Percentiles rank a stretch among this genome's conserved stretches.
Evolutionary conservation across 2,113 vertebrate genomes (phyloP).

Genomic region (Oxyura jamaicensis): DNA sequence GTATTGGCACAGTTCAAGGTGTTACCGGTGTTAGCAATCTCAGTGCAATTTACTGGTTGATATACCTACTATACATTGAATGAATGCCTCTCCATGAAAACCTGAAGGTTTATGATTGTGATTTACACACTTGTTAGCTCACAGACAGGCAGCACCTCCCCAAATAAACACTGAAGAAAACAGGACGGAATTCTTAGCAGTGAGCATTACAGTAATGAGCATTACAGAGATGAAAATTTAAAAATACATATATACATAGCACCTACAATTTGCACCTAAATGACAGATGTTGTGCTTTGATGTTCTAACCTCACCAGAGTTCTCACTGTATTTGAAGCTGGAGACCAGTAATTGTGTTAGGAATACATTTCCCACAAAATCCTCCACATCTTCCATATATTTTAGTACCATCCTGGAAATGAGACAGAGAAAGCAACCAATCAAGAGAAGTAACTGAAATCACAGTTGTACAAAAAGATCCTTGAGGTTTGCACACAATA

Average conservation of each 20-base stretch:
- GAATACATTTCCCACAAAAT: conserved; percentile 95
- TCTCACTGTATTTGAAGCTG: conserved; percentile 85
- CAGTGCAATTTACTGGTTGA: neutral
- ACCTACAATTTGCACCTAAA: conserved; percentile 35
- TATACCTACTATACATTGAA: neutral
- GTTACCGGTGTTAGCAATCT: neutral
- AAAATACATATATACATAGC: conserved; percentile 15
- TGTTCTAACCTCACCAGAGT: neutral
- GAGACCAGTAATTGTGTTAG: conserved; percentile 84
- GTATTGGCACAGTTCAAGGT: neutral
- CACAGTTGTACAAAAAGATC: neutral
- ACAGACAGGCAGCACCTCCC: neutral
- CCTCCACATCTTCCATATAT: conserved; percentile 95
- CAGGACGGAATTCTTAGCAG: neutral
- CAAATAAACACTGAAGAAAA: conserved; percentile 6
- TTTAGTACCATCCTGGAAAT: conserved; percentile 89
- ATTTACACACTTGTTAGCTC: neutral
- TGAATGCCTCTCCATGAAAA: neutral
- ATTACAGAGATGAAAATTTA: conserved; percentile 4
- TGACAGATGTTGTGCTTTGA: neutral
- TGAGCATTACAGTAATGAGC: neutral
- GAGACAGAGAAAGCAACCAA: neutral
- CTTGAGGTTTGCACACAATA: neutral
- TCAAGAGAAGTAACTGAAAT: neutral
- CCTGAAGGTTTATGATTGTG: neutral